Conservation (phyloP, 2,888 invertebrate species). For the Xanthia icteritia region DNA sequence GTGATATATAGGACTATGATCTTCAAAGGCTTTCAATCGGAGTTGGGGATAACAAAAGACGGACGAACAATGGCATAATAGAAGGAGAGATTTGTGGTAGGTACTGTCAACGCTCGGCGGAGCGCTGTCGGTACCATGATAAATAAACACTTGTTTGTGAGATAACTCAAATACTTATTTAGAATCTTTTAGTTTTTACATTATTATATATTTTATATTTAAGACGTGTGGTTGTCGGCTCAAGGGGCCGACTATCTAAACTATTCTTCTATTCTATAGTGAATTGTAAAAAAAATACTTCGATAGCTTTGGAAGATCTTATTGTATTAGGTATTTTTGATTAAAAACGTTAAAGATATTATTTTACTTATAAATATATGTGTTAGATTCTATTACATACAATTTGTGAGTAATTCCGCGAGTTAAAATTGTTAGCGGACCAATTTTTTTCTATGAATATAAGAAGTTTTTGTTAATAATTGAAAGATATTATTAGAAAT, state of each 20-base stretch:
- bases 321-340: neutral
- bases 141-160: too few relatives aligned
- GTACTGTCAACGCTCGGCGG: too few relatives aligned
- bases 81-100: neutral
- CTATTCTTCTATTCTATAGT: too few relatives aligned
- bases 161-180: too few relatives aligned
- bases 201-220: too few relatives aligned
- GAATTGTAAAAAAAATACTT: neutral
- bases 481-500: too few relatives aligned
- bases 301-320: neutral
- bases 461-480: neutral
- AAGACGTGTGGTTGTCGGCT: too few relatives aligned
- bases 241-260: too few relatives aligned
- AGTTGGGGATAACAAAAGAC: neutral
- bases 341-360: neutral
- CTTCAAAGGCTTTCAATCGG: neutral
- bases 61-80: neutral
- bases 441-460: neutral
- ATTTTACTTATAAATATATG: neutral
- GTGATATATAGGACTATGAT: too few relatives aligned
- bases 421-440: slow-evolving; percentile 1
- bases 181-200: too few relatives aligned
- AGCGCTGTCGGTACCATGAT: too few relatives aligned
- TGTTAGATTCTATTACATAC: neutral
- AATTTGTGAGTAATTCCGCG: neutral